These are phyloP conservation scores for Nysson spinosus DNA, from an alignment of 2,888 invertebrate species.

Conservation along the genomic window DNA sequence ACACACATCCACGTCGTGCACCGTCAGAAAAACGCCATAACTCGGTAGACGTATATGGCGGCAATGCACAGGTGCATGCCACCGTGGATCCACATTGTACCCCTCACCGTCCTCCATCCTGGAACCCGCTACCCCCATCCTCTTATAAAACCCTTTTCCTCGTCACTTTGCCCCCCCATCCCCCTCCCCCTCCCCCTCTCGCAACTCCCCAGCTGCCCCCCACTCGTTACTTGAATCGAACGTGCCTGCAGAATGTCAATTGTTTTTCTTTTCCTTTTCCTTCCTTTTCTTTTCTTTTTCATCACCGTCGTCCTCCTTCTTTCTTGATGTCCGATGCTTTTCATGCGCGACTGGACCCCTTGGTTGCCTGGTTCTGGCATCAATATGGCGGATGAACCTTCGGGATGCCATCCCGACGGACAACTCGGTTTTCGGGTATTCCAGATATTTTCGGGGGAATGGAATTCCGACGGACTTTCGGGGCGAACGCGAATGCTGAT, in stretches of 20 bases:
- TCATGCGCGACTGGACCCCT: no score
- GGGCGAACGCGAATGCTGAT: no score
- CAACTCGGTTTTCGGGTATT: no score
- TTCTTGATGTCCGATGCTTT: conserved; percentile 14
- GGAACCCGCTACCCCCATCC: conserved; percentile 20
- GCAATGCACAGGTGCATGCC: conserved; percentile 75
- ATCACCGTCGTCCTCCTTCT: not conserved
- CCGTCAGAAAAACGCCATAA: conserved; percentile 75
- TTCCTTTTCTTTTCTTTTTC: conserved; percentile 31
- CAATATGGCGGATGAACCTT: no score
- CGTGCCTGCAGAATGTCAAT: conserved; percentile 73
- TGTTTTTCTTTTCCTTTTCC: conserved; percentile 58
- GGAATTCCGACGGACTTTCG: no score
- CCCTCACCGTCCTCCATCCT: no score
- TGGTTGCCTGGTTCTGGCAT: no score
- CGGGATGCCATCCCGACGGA: no score
- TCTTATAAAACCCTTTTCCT: no score
- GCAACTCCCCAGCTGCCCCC: conserved; percentile 31
- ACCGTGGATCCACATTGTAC: conserved; percentile 59
- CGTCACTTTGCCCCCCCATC: conserved; percentile 42
- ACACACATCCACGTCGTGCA: conserved; percentile 43
- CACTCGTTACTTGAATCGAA: conserved; percentile 54
- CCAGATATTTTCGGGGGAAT: no score
- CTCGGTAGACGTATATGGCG: conserved; percentile 75
- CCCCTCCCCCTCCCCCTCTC: conserved; percentile 30